phyloP scores from a whole-genome alignment of 1,140 invertebrate genomes.

The Triops longicaudatus region DNA sequence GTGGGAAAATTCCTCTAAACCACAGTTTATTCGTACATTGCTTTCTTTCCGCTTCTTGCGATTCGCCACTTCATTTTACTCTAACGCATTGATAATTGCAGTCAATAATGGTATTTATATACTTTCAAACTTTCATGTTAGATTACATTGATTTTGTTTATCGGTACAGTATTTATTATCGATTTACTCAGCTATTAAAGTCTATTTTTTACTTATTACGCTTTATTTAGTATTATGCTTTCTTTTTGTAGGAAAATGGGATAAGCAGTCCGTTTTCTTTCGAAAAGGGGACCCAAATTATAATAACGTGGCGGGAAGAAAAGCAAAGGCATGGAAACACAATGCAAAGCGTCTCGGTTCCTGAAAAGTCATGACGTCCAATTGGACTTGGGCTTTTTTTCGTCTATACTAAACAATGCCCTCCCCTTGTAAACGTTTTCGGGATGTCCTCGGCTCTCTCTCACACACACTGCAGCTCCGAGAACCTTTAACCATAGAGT shows the following conservation, averaged over 20 bases:
- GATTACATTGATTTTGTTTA: too few relatives aligned
- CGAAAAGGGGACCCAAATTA: background rate
- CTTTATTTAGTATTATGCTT: too few relatives aligned
- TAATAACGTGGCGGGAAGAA: background rate
- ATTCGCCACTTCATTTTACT: too few relatives aligned
- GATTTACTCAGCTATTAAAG: too few relatives aligned
- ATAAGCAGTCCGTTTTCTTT: background rate
- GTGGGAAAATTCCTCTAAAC: background rate
- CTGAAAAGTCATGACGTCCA: conserved; percentile 5
- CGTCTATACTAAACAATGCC: conserved; percentile 4
- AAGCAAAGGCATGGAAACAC: background rate
- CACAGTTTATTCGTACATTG: too few relatives aligned
- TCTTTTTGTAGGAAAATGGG: too few relatives aligned
- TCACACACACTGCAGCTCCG: background rate
- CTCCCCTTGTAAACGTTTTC: background rate
- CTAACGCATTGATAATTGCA: too few relatives aligned
- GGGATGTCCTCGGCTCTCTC: background rate
- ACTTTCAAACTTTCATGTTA: too few relatives aligned
- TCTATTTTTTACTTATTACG: too few relatives aligned
- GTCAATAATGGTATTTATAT: too few relatives aligned
- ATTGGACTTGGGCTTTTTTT: background rate
- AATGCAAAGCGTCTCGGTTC: background rate
- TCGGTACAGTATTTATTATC: too few relatives aligned
- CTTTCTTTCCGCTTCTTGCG: too few relatives aligned
- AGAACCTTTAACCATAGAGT: conserved; percentile 1